Base-by-base conservation (phyloP, 2,888 invertebrate species). In the Trachelus tabidus region DNA sequence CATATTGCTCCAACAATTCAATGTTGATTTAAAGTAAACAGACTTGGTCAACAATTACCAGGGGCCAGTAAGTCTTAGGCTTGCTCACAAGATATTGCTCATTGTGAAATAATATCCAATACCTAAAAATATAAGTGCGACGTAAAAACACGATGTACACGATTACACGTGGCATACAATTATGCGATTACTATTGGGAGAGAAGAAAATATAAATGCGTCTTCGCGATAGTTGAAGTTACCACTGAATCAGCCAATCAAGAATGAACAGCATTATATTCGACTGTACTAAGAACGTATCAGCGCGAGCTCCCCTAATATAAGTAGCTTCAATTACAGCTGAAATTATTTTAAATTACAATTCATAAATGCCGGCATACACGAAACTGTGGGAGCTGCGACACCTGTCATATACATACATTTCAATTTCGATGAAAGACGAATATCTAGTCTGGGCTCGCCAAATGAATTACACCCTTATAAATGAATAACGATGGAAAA, bases 331-430 rank as follows among this genome's bases (percentile, higher is more conserved):
- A 71, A 71, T 71, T 71, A 71, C 31, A 34, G 34, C 33, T 30
- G 71, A 71, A 71, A 71, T 71, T 71, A 71, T 34, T 31, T 34
- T 71, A 71, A 71, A 71, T 71, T 71, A 31, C 71, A 34, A 31
- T 34, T 71, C 31, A 33, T 31, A 71, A 71, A 71, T 56, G 56
- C 56, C 56, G 56, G 56, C 56, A 56, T 15, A 23, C 1, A 56
- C 23, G 9, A 56, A 56, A 56, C 23, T 23, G 56, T 56, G 15
- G 56, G 23, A 56, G 56, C 23, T 56, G 9, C 56, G 56, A 56
- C 56, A 56, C 56, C 23, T 56, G 56, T 56, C 56, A 56, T 9
- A 23, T 56, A 56, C 2, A 23, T 56, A 56, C 9, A 56, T 15
- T 56, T 56, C 15, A 56, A 56, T 56, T 56, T 56, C 23, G 23